These are phyloP conservation scores for Ophiodon elongatus DNA, from an alignment of 2,113 vertebrate species.

Conservation along the genomic window DNA sequence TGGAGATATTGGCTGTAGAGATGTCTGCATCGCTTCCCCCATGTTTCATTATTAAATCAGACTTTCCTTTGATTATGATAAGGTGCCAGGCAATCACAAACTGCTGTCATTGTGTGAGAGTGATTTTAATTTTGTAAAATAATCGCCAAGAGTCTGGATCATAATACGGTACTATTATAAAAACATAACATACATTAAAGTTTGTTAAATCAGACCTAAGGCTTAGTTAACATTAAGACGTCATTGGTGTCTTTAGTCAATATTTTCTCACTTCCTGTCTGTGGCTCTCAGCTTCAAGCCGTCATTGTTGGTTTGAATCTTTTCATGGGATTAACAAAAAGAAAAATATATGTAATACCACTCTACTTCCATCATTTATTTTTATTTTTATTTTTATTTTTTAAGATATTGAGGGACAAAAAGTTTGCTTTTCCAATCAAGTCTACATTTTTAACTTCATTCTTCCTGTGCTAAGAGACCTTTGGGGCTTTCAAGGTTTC, in stretches of 20 bases:
- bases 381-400: not conserved
- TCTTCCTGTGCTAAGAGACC: not conserved
- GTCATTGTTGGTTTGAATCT: not conserved
- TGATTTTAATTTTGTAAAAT: not conserved
- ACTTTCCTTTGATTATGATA: not conserved
- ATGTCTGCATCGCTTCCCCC: not conserved
- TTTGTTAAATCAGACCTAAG: not conserved
- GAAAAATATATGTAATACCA: not conserved
- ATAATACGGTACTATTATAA: not conserved
- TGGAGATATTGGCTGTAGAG: too few species aligned
- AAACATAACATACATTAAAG: not conserved
- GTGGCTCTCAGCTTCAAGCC: not conserved
- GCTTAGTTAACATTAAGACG: not conserved
- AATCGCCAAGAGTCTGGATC: not conserved
- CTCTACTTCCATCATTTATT: too few species aligned
- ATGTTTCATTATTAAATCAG: constrained; percentile 1
- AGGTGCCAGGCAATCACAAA: not conserved
- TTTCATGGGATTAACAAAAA: not conserved
- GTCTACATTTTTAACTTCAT: not conserved
- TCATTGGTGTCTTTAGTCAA: not conserved
- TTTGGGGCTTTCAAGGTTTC: not conserved
- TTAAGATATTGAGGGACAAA: not conserved
- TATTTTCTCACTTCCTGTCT: not conserved
- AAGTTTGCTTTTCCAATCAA: not conserved
- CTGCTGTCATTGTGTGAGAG: not conserved